These are phyloP conservation scores for Stramonita haemastoma DNA, from an alignment of 2,888 invertebrate genomes.

Conservation along the genomic window DNA sequence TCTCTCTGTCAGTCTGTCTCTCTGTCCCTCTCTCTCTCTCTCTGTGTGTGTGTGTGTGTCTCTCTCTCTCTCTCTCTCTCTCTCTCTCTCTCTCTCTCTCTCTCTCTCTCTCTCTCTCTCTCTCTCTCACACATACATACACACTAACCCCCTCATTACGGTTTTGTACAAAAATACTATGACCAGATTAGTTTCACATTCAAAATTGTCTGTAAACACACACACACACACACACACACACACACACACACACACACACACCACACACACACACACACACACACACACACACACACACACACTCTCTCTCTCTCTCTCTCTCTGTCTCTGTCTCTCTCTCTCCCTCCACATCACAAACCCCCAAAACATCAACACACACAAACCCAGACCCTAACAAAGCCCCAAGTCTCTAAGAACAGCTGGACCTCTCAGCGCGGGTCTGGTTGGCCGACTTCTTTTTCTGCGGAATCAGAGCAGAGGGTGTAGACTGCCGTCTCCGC, in stretches of 20 bases:
- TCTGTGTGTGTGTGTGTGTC: too few species aligned
- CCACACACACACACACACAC: not conserved
- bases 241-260: not conserved
- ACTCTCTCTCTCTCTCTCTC: not conserved
- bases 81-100: too few species aligned
- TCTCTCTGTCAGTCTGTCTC: too few species aligned
- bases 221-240: not conserved
- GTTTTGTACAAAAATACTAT: not conserved
- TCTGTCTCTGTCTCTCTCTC: not conserved
- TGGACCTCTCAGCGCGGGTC: slow-evolving; percentile 40
- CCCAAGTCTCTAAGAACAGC: slow-evolving; percentile 39
- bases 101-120: not conserved
- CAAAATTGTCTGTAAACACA: not conserved
- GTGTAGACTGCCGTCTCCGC: slow-evolving; percentile 76
- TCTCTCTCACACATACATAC: not conserved
- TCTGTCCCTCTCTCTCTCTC: too few species aligned
- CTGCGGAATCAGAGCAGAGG: slow-evolving; percentile 44
- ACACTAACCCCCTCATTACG: not conserved
- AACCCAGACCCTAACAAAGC: not conserved
- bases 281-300: not conserved
- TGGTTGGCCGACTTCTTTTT: slow-evolving; percentile 37
- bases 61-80: too few species aligned
- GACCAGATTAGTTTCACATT: not conserved
- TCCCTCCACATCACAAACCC: not conserved
- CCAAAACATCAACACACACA: too few species aligned